Evolutionary conservation across 2,113 vertebrate species (phyloP).

Genomic region (Vanacampus margaritifer): DNA sequence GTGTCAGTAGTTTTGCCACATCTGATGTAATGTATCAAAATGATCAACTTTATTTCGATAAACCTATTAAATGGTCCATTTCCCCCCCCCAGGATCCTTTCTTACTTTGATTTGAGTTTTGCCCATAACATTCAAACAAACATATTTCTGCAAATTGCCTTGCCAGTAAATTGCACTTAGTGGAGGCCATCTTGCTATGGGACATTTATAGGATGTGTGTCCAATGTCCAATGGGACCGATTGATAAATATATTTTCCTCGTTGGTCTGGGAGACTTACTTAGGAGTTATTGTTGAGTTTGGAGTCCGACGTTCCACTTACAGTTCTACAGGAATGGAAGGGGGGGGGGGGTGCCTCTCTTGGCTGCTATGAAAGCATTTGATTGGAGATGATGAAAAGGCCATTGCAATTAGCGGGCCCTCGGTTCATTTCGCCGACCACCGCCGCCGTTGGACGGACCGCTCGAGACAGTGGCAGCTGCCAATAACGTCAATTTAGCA

Average conservation of each 20-base stretch:
- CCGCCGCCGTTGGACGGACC: conserved; percentile 68
- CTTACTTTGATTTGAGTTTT: too few relatives aligned
- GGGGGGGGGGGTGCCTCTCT: conserved; percentile 62
- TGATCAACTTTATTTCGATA: too few relatives aligned
- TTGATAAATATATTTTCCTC: conserved; percentile 41
- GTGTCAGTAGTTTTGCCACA: too few relatives aligned
- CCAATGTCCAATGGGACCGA: too few relatives aligned
- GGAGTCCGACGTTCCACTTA: conserved; percentile 45
- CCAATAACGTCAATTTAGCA: conserved; percentile 80
- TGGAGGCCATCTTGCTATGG: too few relatives aligned
- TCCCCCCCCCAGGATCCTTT: too few relatives aligned
- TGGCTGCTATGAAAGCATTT: conserved; percentile 74
- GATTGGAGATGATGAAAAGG: conserved; percentile 92
- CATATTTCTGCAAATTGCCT: too few relatives aligned
- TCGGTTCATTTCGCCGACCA: conserved; percentile 74
- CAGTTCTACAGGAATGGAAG: conserved; percentile 71
- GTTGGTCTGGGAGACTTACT: conserved; percentile 21
- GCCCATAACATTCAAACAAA: too few relatives aligned
- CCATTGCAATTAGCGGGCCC: conserved; percentile 85
- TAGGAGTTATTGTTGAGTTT: conserved; percentile 9
- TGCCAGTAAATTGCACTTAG: too few relatives aligned
- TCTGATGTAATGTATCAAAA: too few relatives aligned
- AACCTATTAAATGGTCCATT: too few relatives aligned
- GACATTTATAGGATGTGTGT: too few relatives aligned
- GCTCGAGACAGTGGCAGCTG: conserved; percentile 82